These are phyloP conservation scores for Acestrorhynchus altus DNA, from an alignment of 2,797 vertebrate genomes.

Conservation along the genomic window DNA sequence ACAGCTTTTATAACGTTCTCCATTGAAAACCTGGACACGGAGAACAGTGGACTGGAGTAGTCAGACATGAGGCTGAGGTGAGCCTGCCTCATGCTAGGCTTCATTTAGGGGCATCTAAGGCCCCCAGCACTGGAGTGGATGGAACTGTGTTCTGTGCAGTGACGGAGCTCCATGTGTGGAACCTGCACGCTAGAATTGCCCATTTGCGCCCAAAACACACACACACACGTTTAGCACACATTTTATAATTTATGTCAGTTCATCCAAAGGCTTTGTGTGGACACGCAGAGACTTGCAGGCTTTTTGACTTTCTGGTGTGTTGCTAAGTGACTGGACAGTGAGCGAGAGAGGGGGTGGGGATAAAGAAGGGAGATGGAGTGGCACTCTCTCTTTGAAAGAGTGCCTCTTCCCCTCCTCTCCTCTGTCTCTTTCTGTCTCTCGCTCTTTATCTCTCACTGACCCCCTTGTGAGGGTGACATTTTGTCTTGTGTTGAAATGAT, in stretches of 20 bases:
- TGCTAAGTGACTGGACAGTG: constrained; percentile 65
- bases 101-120: too few relatives aligned
- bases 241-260: constrained; percentile 21
- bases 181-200: background rate
- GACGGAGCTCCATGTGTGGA: too few relatives aligned
- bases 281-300: constrained; percentile 19
- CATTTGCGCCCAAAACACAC: background rate
- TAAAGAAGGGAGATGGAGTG: background rate
- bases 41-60: too few relatives aligned
- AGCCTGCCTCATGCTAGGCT: too few relatives aligned
- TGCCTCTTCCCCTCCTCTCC: background rate
- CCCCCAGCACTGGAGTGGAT: too few relatives aligned
- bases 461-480: constrained; percentile 41
- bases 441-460: background rate
- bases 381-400: constrained; percentile 24
- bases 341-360: background rate
- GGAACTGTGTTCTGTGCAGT: too few relatives aligned
- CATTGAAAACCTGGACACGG: too few relatives aligned
- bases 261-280: constrained; percentile 19
- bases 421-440: background rate
- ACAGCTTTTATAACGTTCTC: too few relatives aligned
- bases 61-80: too few relatives aligned
- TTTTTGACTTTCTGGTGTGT: constrained; percentile 50
- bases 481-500: constrained; percentile 38
- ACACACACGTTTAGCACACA: background rate